phyloP scores from a whole-genome alignment of 1,140 invertebrate species.

The Venustaconcha ellipsiformis region DNA sequence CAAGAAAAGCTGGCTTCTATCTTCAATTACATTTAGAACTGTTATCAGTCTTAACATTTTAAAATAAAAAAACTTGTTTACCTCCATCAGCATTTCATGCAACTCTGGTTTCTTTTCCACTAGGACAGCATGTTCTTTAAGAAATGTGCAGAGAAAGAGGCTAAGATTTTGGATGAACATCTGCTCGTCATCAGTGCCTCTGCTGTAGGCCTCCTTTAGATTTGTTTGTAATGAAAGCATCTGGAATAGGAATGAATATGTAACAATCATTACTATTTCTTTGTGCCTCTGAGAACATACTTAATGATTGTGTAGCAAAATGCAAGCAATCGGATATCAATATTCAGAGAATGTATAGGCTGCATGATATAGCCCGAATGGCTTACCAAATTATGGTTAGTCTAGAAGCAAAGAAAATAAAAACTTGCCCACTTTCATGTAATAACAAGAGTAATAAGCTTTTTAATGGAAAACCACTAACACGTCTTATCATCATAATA shows the following conservation, averaged over 20 bases:
- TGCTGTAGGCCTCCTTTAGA: constrained; percentile 92
- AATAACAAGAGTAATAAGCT: no score
- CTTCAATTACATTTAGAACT: background rate
- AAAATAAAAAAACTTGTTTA: constrained; percentile 33
- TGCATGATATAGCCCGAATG: no score
- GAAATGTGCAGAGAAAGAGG: constrained; percentile 95
- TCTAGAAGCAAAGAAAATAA: no score
- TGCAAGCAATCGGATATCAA: no score
- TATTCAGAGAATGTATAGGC: no score
- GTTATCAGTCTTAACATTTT: background rate
- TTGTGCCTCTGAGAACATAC: no score
- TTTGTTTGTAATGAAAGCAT: constrained; percentile 93
- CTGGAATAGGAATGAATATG: constrained; percentile 60
- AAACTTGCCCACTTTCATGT: no score
- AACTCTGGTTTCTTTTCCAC: constrained; percentile 74
- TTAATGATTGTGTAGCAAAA: no score
- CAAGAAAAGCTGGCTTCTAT: background rate
- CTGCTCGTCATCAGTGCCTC: constrained; percentile 95
- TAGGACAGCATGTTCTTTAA: constrained; percentile 94
- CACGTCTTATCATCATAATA: no score
- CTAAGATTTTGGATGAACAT: constrained; percentile 99
- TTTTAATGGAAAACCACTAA: no score
- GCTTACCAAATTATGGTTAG: no score
- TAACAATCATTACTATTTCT: no score
- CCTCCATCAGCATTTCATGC: constrained; percentile 60